Percentiles rank a stretch among this genome's conserved stretches.
Evolutionary conservation across 2,113 vertebrate species (phyloP).

Genomic region (Poecilia latipinna): DNA sequence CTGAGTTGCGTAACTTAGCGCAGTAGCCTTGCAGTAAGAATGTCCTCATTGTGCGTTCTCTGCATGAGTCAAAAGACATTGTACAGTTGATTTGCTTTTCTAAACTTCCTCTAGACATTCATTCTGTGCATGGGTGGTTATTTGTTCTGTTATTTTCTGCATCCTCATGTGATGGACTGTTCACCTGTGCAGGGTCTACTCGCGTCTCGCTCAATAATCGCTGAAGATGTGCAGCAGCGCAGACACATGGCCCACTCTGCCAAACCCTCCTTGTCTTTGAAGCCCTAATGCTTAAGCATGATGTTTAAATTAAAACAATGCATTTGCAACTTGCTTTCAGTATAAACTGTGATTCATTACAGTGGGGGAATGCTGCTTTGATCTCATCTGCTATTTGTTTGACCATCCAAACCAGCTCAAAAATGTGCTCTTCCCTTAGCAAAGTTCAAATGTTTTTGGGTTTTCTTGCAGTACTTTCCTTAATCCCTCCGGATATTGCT

Average conservation of each 20-base stretch:
- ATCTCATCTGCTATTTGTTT: neutral
- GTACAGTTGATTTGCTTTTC: neutral
- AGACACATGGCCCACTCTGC: too few species aligned
- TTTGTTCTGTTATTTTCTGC: neutral
- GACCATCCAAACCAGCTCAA: neutral
- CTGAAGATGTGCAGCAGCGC: neutral
- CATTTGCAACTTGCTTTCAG: neutral
- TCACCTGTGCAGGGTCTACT: neutral
- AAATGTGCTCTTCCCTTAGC: neutral
- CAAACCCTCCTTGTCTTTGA: neutral
- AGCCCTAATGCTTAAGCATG: neutral
- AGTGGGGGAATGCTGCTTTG: neutral
- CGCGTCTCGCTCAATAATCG: neutral
- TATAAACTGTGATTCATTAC: neutral
- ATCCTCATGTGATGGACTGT: neutral
- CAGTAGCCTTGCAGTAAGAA: too few species aligned
- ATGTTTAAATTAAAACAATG: neutral
- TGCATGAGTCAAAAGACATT: neutral
- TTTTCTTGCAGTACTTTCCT: neutral
- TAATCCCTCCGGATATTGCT: neutral
- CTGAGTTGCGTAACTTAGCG: too few species aligned
- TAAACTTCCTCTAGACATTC: neutral
- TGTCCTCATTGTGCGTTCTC: neutral
- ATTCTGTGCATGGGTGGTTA: neutral
- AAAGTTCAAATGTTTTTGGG: neutral